These are phyloP conservation scores for Lipophrys pholis DNA, from an alignment of 2,113 vertebrate species.

Conservation along the genomic window DNA sequence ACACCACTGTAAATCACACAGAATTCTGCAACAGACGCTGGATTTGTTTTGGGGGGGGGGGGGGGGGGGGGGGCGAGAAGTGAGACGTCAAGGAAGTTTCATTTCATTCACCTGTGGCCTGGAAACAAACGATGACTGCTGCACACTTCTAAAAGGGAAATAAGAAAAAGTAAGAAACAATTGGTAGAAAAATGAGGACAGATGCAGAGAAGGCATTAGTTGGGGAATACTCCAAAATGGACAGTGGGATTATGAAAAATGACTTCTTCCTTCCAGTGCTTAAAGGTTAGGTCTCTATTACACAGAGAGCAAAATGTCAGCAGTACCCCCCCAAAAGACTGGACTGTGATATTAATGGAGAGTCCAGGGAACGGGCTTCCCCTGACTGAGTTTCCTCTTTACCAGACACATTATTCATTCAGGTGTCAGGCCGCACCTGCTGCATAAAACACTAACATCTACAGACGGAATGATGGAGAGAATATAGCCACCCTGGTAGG, in stretches of 20 bases:
- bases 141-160: constrained; percentile 26
- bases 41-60: constrained; percentile 11
- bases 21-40: background rate
- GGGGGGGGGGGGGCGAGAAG: no score
- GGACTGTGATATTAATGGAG: constrained; percentile 83
- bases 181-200: constrained; percentile 52
- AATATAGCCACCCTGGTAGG: constrained; percentile 65
- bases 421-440: constrained; percentile 79
- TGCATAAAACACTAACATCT: constrained; percentile 74
- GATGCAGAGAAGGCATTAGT: constrained; percentile 55
- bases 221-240: constrained; percentile 66
- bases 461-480: constrained; percentile 77
- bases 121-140: constrained; percentile 43
- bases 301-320: constrained; percentile 84
- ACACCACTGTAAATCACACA: constrained; percentile 34
- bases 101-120: constrained; percentile 10
- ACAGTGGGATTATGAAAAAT: constrained; percentile 89
- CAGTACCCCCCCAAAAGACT: constrained; percentile 75
- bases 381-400: constrained; percentile 74
- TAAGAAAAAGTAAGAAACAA: constrained; percentile 40
- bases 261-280: constrained; percentile 85
- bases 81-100: constrained; percentile 28
- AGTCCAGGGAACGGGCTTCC: constrained; percentile 78
- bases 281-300: constrained; percentile 94
- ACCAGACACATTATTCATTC: constrained; percentile 81